Percentiles rank a stretch among this genome's conserved stretches.
Conservation (phyloP, 2,113 vertebrate species). For the Dissostichus mawsoni region DNA sequence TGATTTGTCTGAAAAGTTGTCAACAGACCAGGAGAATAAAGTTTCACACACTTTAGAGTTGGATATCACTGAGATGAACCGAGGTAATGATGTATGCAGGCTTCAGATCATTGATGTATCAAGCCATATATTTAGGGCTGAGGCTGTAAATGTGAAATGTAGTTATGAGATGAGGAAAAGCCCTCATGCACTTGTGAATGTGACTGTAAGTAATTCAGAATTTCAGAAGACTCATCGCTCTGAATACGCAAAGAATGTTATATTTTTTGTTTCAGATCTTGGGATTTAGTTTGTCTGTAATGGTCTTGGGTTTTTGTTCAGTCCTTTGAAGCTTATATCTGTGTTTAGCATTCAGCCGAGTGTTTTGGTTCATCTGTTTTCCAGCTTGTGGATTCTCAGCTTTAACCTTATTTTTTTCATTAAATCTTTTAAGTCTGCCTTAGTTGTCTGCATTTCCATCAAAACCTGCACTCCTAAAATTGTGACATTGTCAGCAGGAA, state of each 20-base stretch:
- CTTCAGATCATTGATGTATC: slow-evolving; percentile 12
- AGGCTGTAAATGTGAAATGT: background rate
- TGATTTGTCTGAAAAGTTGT: slow-evolving; percentile 61
- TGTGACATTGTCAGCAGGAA: no score
- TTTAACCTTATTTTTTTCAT: no score
- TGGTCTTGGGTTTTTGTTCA: no score
- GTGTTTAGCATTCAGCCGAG: no score
- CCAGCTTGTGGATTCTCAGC: no score
- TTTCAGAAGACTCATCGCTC: background rate
- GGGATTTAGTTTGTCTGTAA: no score
- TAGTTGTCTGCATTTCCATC: no score
- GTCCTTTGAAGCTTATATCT: no score
- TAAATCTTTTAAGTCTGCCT: no score
- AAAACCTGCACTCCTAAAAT: no score
- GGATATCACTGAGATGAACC: slow-evolving; percentile 11
- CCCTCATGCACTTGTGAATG: background rate
- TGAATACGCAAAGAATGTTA: background rate
- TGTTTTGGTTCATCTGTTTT: no score
- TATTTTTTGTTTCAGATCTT: no score
- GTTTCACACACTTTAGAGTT: slow-evolving; percentile 26
- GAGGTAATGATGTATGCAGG: background rate
- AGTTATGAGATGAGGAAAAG: slow-evolving; percentile 4
- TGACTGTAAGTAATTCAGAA: background rate
- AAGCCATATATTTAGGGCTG: background rate
- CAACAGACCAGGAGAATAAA: slow-evolving; percentile 39